Evolutionary conservation across 1,140 invertebrate species (phyloP).

Genomic region (Anoplophora glabripennis): DNA sequence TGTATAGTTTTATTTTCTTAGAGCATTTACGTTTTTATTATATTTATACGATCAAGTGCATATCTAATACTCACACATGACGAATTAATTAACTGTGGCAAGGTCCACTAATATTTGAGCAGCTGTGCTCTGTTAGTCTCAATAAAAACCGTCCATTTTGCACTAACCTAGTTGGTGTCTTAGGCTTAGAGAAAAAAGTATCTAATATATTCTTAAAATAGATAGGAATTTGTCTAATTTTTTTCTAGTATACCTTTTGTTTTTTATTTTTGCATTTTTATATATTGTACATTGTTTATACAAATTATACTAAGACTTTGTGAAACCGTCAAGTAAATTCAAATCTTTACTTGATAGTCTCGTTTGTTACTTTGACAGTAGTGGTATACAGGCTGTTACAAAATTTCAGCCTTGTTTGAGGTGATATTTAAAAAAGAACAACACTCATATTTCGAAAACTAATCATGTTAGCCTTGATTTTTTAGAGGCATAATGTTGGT

Average conservation of each 20-base stretch:
- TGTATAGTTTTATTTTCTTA: neutral
- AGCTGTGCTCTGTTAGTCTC: slow-evolving; percentile 30
- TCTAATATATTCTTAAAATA: slow-evolving; percentile 13
- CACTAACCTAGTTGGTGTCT: slow-evolving; percentile 34
- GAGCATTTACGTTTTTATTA: neutral
- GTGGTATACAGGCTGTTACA: no score
- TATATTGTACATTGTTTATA: slow-evolving; percentile 13
- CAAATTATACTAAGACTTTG: slow-evolving; percentile 15
- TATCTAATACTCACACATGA: slow-evolving; percentile 2
- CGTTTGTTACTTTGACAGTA: slow-evolving; percentile 18
- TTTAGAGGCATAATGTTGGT: no score
- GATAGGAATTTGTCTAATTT: slow-evolving; percentile 3
- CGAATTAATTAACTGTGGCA: slow-evolving; percentile 3
- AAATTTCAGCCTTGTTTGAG: no score
- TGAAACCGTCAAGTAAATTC: slow-evolving; percentile 13
- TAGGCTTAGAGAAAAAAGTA: slow-evolving; percentile 20
- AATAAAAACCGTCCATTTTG: slow-evolving; percentile 39
- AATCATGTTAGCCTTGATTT: no score
- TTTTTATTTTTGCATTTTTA: slow-evolving; percentile 17
- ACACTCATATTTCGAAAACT: no score
- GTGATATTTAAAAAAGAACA: no score
- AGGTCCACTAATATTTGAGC: slow-evolving; percentile 6
- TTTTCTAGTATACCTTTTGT: slow-evolving; percentile 1
- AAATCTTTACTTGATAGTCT: slow-evolving; percentile 25
- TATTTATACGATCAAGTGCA: neutral